Conservation (phyloP, 2,113 vertebrate species). For the Lethenteron camtschaticum region DNA sequence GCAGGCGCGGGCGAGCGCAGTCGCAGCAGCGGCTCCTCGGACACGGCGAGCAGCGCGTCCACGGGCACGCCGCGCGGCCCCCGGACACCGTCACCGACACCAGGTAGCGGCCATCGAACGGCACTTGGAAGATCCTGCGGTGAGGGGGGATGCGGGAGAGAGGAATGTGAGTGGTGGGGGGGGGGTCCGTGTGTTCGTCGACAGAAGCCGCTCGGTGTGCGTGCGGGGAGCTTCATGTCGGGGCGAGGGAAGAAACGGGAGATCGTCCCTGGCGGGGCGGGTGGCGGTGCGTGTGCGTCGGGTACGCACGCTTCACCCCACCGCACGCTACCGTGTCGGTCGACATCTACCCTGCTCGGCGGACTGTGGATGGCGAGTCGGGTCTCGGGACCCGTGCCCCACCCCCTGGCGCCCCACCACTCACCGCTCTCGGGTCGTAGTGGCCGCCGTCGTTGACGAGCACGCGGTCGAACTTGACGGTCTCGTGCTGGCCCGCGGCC, state of each 20-base stretch:
- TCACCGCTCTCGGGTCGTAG: neutral
- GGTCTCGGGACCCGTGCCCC: too few relatives aligned
- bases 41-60: neutral
- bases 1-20: neutral
- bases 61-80: neutral
- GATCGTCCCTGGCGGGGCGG: too few relatives aligned
- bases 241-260: too few relatives aligned
- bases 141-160: neutral
- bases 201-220: too few relatives aligned
- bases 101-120: neutral
- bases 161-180: neutral
- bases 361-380: too few relatives aligned
- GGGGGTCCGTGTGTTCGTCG: too few relatives aligned
- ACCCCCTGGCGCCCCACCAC: neutral
- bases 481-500: neutral
- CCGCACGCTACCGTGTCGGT: too few relatives aligned
- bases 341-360: too few relatives aligned
- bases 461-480: neutral
- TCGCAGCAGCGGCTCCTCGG: neutral
- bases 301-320: too few relatives aligned
- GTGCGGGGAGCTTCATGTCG: too few relatives aligned
- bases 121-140: neutral
- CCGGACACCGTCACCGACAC: neutral
- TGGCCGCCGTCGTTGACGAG: slow-evolving; percentile 1
- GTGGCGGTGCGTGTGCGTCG: too few relatives aligned